Evolutionary conservation across 2,113 vertebrate genomes (phyloP), one percentile per base, ranked within the genome.

Genomic region (Mobula birostris): DNA sequence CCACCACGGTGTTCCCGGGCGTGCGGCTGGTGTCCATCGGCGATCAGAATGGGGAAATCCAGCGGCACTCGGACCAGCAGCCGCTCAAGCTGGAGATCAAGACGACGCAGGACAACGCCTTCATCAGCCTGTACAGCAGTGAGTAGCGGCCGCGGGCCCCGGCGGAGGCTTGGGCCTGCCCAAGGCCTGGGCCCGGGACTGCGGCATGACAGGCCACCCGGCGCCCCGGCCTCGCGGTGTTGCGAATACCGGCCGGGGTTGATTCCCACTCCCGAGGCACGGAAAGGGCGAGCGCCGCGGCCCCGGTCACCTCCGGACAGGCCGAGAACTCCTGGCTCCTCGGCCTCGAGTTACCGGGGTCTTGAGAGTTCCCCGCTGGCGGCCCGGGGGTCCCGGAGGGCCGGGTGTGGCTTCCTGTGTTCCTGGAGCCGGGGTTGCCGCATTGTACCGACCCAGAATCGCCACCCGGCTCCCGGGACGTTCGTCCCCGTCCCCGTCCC

Each of bases 1-100:
- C 98, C 96, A 97, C 98, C 97, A 98, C 98, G 94, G 97, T 98
- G 97, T 98, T 98, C 96, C 96, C 97, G 95, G 98, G 98, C 97
- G 98, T 98, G 97, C 98, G 98, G 96, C 98, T 99, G 95, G 97
- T 99, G 96, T 98, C 98, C 94, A 98, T 98, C 95, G 98, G 98
- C 96, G 98, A 99, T 96, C 98, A 98, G 94, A 99, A 99, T 94
- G 98, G 98, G 97, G 98, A 99, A 96, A 98, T 99, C 95, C 98
- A 99, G 97, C 96, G 98, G 94, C 98, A 98, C 96, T 98, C 98
- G 36, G 98, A 98, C 96, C 98, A 99, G 96, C 98, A 98, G 95
- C 97, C 98, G 27, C 96, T 99, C 95, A 97, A 97, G 94, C 96
- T 98, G 94, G 98, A 98, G 95, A 97, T 98, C 70, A 98, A 97